Conservation (phyloP, 2,888 invertebrate species). For the Clepsis dumicolana region DNA sequence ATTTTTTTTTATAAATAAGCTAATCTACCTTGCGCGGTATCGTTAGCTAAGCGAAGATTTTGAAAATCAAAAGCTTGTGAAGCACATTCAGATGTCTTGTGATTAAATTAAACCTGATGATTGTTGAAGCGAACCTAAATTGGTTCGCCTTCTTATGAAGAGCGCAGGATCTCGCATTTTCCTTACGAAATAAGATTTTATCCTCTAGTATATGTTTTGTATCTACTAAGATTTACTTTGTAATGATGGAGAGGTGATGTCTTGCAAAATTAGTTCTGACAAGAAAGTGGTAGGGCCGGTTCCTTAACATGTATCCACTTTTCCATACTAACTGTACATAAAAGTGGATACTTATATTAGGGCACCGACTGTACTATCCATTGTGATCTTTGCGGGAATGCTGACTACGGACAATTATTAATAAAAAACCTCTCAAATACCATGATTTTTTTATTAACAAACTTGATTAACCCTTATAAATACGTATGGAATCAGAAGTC, state of each 20-base stretch:
- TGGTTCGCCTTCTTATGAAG: background rate
- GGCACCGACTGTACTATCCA: background rate
- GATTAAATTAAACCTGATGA: no score
- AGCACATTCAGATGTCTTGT: no score
- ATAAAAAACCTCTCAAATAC: constrained; percentile 1
- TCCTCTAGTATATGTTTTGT: background rate
- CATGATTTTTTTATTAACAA: constrained; percentile 9
- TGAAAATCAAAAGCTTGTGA: no score
- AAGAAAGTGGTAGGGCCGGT: background rate
- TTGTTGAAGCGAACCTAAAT: background rate
- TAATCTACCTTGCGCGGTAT: no score
- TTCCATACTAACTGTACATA: no score
- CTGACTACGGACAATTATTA: background rate
- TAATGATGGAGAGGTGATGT: background rate
- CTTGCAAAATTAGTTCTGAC: background rate
- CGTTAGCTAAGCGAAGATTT: no score
- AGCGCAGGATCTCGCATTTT: background rate
- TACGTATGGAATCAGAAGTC: constrained; percentile 8
- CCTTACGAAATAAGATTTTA: background rate
- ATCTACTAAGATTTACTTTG: background rate
- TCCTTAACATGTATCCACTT: no score
- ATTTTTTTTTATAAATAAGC: no score
- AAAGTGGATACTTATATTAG: no score
- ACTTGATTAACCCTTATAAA: constrained; percentile 11
- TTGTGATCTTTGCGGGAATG: background rate